Percentiles rank a stretch among this genome's conserved stretches.
These are phyloP conservation scores for Cardiocondyla obscurior DNA, from an alignment of 1,140 invertebrate species.

Conservation along the genomic window DNA sequence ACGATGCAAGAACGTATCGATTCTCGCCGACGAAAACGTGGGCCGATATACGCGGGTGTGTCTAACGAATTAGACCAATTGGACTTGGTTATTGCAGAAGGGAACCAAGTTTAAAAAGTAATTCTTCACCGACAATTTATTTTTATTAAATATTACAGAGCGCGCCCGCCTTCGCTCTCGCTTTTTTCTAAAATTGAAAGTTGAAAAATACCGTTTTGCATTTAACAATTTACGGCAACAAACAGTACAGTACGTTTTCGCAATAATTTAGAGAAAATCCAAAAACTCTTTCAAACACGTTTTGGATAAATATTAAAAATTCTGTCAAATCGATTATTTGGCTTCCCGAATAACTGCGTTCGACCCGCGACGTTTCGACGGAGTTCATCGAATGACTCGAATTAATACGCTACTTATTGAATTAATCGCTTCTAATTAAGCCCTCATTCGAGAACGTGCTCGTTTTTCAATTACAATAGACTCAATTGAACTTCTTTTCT, in stretches of 20 bases:
- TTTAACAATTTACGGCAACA: not conserved
- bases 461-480: not conserved
- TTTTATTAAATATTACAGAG: no score
- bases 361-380: not conserved
- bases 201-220: not conserved
- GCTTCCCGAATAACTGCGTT: not conserved
- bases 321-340: not conserved
- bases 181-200: no score
- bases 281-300: not conserved
- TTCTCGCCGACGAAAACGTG: constrained; percentile 55
- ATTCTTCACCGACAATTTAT: no score
- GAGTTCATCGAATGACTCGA: not conserved
- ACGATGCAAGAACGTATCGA: constrained; percentile 63
- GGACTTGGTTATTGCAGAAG: not conserved
- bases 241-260: not conserved
- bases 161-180: no score
- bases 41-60: constrained; percentile 62
- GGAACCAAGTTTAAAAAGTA: not conserved
- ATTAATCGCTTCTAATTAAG: constrained; percentile 34
- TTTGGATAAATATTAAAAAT: not conserved
- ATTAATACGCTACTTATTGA: constrained; percentile 30
- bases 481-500: not conserved
- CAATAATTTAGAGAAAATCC: not conserved
- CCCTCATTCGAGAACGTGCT: constrained; percentile 15
- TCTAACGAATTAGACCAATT: constrained; percentile 60